These are phyloP conservation scores for Scyliorhinus canicula DNA, from an alignment of 2,797 vertebrate genomes.

Conservation along the genomic window DNA sequence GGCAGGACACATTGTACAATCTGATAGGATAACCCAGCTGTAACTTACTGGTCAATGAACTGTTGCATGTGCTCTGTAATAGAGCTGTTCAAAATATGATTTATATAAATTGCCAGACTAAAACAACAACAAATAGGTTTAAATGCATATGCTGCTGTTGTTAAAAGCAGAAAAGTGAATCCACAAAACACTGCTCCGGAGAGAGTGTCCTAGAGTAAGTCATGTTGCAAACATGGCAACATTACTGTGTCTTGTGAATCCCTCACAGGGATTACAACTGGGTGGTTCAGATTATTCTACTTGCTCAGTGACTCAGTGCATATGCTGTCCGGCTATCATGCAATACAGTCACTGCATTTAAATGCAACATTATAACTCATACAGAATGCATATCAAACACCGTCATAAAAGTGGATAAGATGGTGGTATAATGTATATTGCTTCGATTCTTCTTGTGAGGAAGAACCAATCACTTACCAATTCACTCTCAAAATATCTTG, in stretches of 20 bases:
- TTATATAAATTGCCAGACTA: neutral
- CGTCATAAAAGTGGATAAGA: neutral
- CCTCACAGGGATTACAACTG: too few species aligned
- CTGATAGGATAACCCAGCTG: too few species aligned
- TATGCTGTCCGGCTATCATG: too few species aligned
- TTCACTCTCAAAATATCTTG: neutral
- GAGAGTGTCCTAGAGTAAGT: neutral
- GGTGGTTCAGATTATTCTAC: neutral
- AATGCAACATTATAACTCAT: neutral
- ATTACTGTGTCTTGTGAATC: too few species aligned
- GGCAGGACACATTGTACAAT: too few species aligned
- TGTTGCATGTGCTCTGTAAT: too few species aligned
- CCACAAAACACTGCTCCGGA: too few species aligned
- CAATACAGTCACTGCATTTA: neutral
- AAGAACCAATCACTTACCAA: neutral
- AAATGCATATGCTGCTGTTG: neutral
- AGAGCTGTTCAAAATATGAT: neutral
- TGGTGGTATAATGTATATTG: neutral
- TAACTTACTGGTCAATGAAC: too few species aligned
- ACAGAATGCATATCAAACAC: neutral
- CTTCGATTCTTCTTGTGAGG: neutral
- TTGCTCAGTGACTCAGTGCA: neutral
- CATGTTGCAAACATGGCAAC: too few species aligned
- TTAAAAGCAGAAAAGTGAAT: too few species aligned
- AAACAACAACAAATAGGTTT: neutral